phyloP scores from a whole-genome alignment of 2,888 invertebrate genomes.

The Eilema sororculum region DNA sequence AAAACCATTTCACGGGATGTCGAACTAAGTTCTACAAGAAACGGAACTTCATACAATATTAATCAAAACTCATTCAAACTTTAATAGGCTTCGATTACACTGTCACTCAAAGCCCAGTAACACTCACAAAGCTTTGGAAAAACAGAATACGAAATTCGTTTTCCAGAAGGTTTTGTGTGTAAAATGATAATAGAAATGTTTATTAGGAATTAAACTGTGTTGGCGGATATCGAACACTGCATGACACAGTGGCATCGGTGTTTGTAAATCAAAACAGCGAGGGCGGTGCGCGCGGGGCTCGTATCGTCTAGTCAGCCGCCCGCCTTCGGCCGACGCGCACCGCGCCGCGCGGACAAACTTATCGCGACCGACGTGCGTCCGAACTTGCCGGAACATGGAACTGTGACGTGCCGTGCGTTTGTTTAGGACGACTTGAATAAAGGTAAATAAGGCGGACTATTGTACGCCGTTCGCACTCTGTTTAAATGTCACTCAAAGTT shows the following conservation, averaged over 20 bases:
- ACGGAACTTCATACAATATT: slow-evolving; percentile 31
- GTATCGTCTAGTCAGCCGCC: slow-evolving; percentile 72
- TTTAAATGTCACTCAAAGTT: slow-evolving; percentile 12
- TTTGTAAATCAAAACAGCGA: slow-evolving; percentile 67
- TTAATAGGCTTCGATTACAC: slow-evolving; percentile 21
- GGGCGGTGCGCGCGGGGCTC: slow-evolving; percentile 57
- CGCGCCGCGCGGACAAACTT: slow-evolving; percentile 37
- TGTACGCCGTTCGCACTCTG: slow-evolving; percentile 33
- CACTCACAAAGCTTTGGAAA: slow-evolving; percentile 3
- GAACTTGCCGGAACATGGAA: slow-evolving; percentile 54
- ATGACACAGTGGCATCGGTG: slow-evolving; percentile 61
- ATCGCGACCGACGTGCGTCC: slow-evolving; percentile 42
- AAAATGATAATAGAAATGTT: slow-evolving; percentile 28
- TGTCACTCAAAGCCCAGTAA: slow-evolving; percentile 17
- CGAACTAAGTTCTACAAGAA: slow-evolving; percentile 27
- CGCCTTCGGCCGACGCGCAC: slow-evolving; percentile 74
- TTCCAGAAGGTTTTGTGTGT: slow-evolving; percentile 14
- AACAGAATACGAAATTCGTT: neutral
- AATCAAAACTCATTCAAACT: slow-evolving; percentile 35
- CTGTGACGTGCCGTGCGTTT: slow-evolving; percentile 54
- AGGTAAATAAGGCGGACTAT: slow-evolving; percentile 52
- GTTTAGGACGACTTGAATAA: slow-evolving; percentile 51
- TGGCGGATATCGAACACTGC: slow-evolving; percentile 57
- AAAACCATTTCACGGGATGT: neutral
- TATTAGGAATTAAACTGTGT: slow-evolving; percentile 42